phyloP scores from a whole-genome alignment of 2,888 invertebrate species.

The Keiferia lycopersicella region DNA sequence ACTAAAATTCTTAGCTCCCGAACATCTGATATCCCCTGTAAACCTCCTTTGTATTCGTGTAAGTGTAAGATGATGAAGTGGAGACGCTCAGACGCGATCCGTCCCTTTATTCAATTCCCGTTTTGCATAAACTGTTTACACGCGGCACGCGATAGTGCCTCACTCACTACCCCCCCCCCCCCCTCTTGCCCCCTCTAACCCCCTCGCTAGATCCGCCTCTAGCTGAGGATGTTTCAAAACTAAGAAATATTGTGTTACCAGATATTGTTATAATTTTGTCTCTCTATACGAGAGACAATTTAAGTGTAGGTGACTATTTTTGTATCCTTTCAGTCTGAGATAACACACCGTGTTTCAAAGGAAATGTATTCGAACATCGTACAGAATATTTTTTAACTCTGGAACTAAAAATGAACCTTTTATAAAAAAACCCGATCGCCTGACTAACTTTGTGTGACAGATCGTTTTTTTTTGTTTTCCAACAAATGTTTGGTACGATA shows the following conservation, averaged over 20 bases:
- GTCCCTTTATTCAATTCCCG: constrained; percentile 69
- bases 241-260: constrained; percentile 4
- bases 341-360: no score
- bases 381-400: no score
- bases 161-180: not conserved
- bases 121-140: constrained; percentile 76
- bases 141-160: constrained; percentile 37
- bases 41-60: constrained; percentile 7
- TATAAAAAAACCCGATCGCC: no score
- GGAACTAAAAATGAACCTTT: no score
- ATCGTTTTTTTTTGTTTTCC: no score
- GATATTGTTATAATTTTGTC: not conserved
- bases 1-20: not conserved
- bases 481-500: no score
- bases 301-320: not conserved
- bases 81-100: constrained; percentile 44
- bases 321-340: no score
- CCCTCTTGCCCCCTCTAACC: not conserved
- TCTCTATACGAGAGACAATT: not conserved
- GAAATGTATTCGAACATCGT: no score
- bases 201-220: not conserved
- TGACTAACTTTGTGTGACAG: no score
- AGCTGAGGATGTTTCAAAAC: not conserved
- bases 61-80: constrained; percentile 36
- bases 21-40: not conserved